Base-by-base conservation (phyloP, 2,113 vertebrate species). In the Perca flavescens region DNA sequence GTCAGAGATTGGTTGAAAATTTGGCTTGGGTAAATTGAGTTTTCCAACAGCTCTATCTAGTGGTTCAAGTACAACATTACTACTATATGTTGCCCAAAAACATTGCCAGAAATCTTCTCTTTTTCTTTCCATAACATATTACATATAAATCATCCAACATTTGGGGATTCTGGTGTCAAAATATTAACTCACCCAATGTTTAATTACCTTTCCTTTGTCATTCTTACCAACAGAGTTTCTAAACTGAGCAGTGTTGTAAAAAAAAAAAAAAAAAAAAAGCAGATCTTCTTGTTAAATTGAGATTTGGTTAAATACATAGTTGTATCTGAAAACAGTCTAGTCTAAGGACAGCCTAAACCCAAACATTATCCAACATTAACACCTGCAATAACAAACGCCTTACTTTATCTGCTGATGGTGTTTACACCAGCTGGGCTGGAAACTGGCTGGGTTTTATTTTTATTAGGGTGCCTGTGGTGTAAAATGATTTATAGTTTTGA, bases 41-140 rank as follows among this genome's bases (percentile, higher is more conserved):
- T 43, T 65, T n/a, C 21, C 17, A 43, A 62, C 75, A 79, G 62
- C 82, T 19, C 46, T 6, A 77, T 50, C 82, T 87, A 67, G 25
- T 74, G 79, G 70, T 70, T 57, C 7, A 56, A 17, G 2, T 13
- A 5, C 11, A 58, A 36, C n/a, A 83, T 49, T 34, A 50, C n/a
- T 19, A 65, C 17, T 34, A 22, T 66, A 11, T 54, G 3, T 47
- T 3, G 43, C 47, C 2, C 43, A 34, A 50, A 60, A 19, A 31
- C 47, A n/a, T 56, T 36, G 3, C 14, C 17, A 47, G 36, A 49
- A 58, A 21, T 36, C 34, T 40, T 34, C 43, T 31, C 15, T 16
- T 34, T 43, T 16, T 74, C 21, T 28, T 74, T n/a, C 17, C 10
- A 52, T 34, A 34, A 58, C 14, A 46, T 15, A n/a, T 16, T 7